Conservation (phyloP, 2,797 vertebrate genomes). For the Hybognathus amarus region DNA sequence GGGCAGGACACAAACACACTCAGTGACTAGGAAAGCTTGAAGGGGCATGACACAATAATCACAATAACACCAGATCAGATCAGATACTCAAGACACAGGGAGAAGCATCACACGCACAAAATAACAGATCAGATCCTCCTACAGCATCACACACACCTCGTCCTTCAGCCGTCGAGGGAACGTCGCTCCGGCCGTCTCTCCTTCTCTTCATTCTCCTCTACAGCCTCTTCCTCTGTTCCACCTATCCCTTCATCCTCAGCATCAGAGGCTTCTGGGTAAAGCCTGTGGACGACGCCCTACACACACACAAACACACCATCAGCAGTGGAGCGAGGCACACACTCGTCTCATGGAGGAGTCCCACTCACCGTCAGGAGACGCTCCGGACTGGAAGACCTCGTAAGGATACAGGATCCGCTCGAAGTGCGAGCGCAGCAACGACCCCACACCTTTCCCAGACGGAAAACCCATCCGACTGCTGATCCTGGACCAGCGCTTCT, state of each 20-base stretch:
- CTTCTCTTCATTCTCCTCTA: conserved; percentile 84
- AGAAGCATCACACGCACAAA: too few species aligned
- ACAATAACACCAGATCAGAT: too few species aligned
- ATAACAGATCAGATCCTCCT: too few species aligned
- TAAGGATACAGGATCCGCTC: conserved; percentile 97
- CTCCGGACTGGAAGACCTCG: conserved; percentile 95
- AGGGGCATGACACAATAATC: too few species aligned
- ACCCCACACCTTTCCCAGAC: conserved; percentile 90
- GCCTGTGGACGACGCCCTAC: conserved; percentile 87
- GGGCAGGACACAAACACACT: too few species aligned
- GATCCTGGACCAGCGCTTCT: conserved; percentile 97
- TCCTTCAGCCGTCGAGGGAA: conserved; percentile 78
- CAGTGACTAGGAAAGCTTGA: too few species aligned
- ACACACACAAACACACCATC: background rate
- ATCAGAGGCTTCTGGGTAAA: conserved; percentile 87
- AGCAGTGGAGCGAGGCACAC: background rate
- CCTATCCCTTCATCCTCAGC: conserved; percentile 84
- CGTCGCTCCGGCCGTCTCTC: conserved; percentile 75
- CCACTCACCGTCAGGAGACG: conserved; percentile 87
- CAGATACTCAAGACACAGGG: too few species aligned
- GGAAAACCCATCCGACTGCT: conserved; percentile 91
- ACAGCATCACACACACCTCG: conserved; percentile 63
- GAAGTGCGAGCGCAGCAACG: conserved; percentile 92
- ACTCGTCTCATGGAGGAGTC: too few species aligned
- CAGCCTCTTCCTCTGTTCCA: conserved; percentile 76